Evolutionary conservation across 1,140 invertebrate genomes (phyloP).

Genomic region (Caenorhabditis tropicalis): DNA sequence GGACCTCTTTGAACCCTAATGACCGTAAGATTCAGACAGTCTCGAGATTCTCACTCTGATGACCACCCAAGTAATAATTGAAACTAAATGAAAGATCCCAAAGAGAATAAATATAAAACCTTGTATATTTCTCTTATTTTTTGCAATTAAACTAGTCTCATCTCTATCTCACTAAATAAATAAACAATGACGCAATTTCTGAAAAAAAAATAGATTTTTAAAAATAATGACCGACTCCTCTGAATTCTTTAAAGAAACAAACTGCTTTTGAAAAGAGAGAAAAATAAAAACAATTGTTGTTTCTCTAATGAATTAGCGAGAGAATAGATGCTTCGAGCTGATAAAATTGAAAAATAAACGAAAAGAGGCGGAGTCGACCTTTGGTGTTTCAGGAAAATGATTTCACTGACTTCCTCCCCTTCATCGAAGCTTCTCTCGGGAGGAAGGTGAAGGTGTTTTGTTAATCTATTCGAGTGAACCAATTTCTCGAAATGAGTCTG

Average conservation of each 20-base stretch:
- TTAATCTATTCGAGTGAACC: neutral
- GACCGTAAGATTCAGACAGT: no score
- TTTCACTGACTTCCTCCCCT: neutral
- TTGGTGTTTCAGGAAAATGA: neutral
- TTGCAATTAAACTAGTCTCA: neutral
- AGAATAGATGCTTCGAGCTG: no score
- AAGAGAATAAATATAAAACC: no score
- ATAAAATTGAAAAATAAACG: neutral
- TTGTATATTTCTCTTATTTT: neutral
- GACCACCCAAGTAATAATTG: no score
- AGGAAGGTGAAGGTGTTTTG: neutral
- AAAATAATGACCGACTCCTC: neutral
- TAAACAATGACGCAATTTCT: constrained; percentile 3
- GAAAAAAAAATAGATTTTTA: no score
- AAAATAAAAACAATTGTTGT: no score
- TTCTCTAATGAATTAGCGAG: no score
- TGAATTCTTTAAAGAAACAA: neutral
- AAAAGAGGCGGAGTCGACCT: neutral
- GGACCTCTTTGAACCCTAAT: no score
- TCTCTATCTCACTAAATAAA: neutral
- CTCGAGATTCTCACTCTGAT: no score
- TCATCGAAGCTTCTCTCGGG: neutral
- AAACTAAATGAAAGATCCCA: no score
- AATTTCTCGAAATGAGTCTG: neutral
- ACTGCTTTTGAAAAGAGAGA: no score